These are phyloP conservation scores for Mythimna lalbum DNA, from an alignment of 2,888 invertebrate genomes.

Conservation along the genomic window DNA sequence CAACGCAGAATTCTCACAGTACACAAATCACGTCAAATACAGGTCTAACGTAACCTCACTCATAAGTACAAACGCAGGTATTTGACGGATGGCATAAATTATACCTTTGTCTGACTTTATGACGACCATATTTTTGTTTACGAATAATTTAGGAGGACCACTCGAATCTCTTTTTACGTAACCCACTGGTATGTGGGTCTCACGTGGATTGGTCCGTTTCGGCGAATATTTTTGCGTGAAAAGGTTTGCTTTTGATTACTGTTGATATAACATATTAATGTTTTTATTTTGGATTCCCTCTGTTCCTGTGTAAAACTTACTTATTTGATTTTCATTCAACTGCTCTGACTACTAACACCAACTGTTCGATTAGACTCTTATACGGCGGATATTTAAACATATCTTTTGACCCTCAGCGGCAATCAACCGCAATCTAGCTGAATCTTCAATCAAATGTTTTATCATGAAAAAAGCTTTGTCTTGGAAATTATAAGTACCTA, in stretches of 20 bases:
- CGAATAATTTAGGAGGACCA: slow-evolving; percentile 56
- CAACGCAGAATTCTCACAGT: slow-evolving; percentile 1
- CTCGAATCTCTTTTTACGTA: slow-evolving; percentile 43
- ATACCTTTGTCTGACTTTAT: slow-evolving; percentile 62
- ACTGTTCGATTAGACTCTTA: too few species aligned
- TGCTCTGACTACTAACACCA: too few species aligned
- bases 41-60: slow-evolving; percentile 32
- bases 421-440: too few species aligned
- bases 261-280: slow-evolving; percentile 25
- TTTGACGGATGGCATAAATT: slow-evolving; percentile 61
- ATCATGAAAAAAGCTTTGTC: too few species aligned
- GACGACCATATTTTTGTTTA: slow-evolving; percentile 60
- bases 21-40: slow-evolving; percentile 54
- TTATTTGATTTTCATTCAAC: too few species aligned
- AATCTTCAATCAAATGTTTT: too few species aligned
- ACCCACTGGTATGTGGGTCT: slow-evolving; percentile 24
- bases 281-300: not conserved
- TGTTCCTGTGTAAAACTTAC: too few species aligned
- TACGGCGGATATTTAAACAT: too few species aligned
- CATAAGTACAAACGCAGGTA: slow-evolving; percentile 40
- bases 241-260: slow-evolving; percentile 38
- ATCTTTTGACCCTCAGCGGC: too few species aligned
- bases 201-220: slow-evolving; percentile 37
- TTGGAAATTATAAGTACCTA: too few species aligned
- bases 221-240: slow-evolving; percentile 19